Evolutionary conservation across 2,113 vertebrate species (phyloP), one percentile per base, ranked within the genome.

Genomic region (Pyxicephalus adspersus): DNA sequence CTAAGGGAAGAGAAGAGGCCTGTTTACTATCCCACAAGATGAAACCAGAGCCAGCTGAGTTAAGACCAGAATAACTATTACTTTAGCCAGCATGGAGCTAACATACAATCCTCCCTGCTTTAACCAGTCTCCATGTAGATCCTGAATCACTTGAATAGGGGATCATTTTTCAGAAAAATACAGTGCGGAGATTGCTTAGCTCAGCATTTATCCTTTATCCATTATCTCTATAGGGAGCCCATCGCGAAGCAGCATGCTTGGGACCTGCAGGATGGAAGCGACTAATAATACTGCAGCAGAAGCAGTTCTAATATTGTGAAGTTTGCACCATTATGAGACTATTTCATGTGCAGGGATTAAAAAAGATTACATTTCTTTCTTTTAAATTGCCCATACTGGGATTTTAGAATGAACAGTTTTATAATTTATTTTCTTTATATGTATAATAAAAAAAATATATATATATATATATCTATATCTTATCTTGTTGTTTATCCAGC

Each of bases 11-110:
- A 65, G 68, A 68, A 54, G 20, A 45, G 68, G 51, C 28, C 34
- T 73, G 68, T 64, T 81, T 57, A 65, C 50, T 52, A 73, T 52
- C 50, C 45, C 11, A n/a, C 58, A 55, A 63, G n/a, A 64, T 74
- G 70, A 74, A 73, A 81, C 51, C 79, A 64, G 70, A 81, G 79
- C 45, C n/a, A 81, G 79, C 45, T 23, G n/a, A 22, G 60, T 50
- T 55, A 16, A 31, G 68, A 45, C 61, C 70, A 73, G 60, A 76
- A 64, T 64, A 73, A 45, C 50, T 74, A 74, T 81, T 73, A 74
- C 60, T 73, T 72, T 64, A 73, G 22, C 34, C 54, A 20, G 25
- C 34, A 34, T 29, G 17, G 16, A 68, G 50, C 26, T 22, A 19
- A 67, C 22, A 78, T 67, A 78, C 25, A 52, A 66, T 61, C 66